Evolutionary conservation across 2,888 invertebrate species (phyloP).

Genomic region (Dryadula phaetusa): DNA sequence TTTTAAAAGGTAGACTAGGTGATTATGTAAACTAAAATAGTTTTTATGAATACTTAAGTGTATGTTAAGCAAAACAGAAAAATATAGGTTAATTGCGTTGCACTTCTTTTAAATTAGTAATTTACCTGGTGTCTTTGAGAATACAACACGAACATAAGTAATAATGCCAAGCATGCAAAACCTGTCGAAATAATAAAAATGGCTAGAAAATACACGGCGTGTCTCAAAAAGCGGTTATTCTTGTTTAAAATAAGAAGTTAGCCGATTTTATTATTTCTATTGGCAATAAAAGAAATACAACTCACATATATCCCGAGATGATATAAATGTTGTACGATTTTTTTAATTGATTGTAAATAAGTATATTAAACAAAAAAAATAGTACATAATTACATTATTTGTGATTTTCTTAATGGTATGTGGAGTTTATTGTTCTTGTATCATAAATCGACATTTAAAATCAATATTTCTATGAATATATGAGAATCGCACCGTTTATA

Average conservation of each 20-base stretch:
- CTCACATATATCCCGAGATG: slow-evolving; percentile 47
- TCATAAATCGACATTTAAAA: slow-evolving; percentile 39
- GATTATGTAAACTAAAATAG: slow-evolving; percentile 32
- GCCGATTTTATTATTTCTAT: slow-evolving; percentile 46
- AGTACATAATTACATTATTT: not conserved
- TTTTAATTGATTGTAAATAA: too few species aligned
- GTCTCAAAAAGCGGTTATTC: slow-evolving; percentile 46
- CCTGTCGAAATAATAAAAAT: slow-evolving; percentile 34
- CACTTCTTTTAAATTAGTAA: slow-evolving; percentile 52
- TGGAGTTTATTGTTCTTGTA: not conserved
- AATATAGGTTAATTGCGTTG: slow-evolving; percentile 25
- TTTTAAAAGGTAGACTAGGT: slow-evolving; percentile 10
- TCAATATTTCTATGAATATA: slow-evolving; percentile 69
- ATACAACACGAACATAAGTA: slow-evolving; percentile 36
- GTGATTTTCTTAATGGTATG: not conserved
- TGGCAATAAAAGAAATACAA: too few species aligned
- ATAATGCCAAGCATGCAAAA: slow-evolving; percentile 46
- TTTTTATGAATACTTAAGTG: slow-evolving; percentile 30
- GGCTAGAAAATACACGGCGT: slow-evolving; percentile 47
- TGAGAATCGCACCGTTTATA: slow-evolving; percentile 69
- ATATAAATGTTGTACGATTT: not conserved
- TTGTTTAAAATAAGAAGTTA: slow-evolving; percentile 48
- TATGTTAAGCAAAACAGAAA: slow-evolving; percentile 32
- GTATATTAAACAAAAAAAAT: too few species aligned
- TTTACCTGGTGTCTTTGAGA: slow-evolving; percentile 46